These are phyloP conservation scores for Prostheceraeus crozeri DNA, from an alignment of 2,888 invertebrate species.

Conservation along the genomic window DNA sequence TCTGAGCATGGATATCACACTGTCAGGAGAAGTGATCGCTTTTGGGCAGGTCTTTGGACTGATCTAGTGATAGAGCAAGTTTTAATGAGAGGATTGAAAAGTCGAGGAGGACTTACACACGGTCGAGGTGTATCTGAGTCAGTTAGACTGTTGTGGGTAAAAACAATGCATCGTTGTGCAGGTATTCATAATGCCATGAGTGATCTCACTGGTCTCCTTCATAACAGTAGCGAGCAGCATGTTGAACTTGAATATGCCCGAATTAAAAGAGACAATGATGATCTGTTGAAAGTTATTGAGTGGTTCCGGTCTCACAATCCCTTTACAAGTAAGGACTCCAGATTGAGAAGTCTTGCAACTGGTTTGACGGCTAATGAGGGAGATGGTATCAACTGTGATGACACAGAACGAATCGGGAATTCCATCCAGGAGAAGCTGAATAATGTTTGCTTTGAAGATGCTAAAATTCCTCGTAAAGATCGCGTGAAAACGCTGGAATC, in stretches of 20 bases:
- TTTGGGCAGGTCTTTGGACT: slow-evolving; percentile 43
- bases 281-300: background rate
- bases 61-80: slow-evolving; percentile 44
- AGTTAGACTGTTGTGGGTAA: slow-evolving; percentile 41
- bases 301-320: background rate
- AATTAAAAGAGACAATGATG: background rate
- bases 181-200: slow-evolving; percentile 17
- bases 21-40: slow-evolving; percentile 41
- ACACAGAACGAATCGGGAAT: background rate
- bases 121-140: slow-evolving; percentile 41
- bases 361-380: background rate
- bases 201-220: background rate
- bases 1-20: background rate
- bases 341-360: background rate
- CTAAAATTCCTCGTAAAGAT: slow-evolving; percentile 2
- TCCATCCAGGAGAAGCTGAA: slow-evolving; percentile 14
- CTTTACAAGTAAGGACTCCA: background rate
- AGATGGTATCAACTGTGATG: background rate
- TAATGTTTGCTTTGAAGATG: slow-evolving; percentile 18
- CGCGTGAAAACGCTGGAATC: slow-evolving; percentile 6
- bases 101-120: slow-evolving; percentile 42
- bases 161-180: slow-evolving; percentile 20
- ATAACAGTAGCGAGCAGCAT: slow-evolving; percentile 12
- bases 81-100: slow-evolving; percentile 43
- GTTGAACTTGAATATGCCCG: background rate